Conservation (phyloP, 2,888 invertebrate genomes). For the Pristionchus maxplancki region DNA sequence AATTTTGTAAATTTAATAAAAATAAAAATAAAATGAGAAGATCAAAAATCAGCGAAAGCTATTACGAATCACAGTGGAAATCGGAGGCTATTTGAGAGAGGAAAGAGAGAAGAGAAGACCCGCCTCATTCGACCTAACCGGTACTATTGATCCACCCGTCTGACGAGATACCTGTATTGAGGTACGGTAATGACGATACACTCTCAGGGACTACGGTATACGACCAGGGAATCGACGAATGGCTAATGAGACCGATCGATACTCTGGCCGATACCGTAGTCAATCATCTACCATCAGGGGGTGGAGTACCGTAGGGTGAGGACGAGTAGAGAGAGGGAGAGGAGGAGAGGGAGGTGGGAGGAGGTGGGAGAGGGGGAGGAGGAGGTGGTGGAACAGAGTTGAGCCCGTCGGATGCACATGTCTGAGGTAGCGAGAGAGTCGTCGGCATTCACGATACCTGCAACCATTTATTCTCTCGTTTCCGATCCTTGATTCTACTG, state of each 20-base stretch:
- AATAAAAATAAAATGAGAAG: not conserved
- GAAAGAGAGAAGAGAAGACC: not conserved
- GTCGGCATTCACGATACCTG: constrained; percentile 14
- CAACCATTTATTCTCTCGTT: not conserved
- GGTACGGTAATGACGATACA: constrained; percentile 16
- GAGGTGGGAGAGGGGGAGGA: not conserved
- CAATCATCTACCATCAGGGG: not conserved
- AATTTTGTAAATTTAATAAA: not conserved
- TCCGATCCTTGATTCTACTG: not conserved
- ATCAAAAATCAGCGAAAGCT: constrained; percentile 39
- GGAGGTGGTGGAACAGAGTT: not conserved
- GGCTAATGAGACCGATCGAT: not conserved
- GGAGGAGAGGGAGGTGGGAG: not conserved
- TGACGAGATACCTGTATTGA: not conserved
- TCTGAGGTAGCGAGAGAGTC: constrained; percentile 19
- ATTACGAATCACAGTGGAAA: constrained; percentile 14
- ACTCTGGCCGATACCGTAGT: not conserved
- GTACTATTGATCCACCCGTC: not conserved
- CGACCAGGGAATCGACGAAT: not conserved
- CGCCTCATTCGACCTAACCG: not conserved
- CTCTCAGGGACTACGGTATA: not conserved
- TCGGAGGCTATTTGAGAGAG: not conserved
- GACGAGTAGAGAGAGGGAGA: not conserved
- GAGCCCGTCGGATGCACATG: not conserved
- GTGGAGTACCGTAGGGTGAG: not conserved